Conservation (phyloP, 2,888 invertebrate species). For the Drosophila meridionalis region DNA sequence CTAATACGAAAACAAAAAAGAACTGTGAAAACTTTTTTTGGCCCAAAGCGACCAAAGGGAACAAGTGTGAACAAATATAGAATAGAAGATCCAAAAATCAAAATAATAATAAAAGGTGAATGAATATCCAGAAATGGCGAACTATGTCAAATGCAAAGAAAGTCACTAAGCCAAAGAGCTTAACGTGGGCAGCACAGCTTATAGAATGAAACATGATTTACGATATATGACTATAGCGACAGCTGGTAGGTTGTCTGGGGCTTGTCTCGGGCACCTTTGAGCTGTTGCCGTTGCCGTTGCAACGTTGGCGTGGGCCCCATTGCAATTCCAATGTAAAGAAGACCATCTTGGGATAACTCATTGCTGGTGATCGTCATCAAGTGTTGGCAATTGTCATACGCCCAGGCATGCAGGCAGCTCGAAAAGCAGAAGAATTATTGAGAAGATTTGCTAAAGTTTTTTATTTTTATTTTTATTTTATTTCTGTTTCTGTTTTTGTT, state of each 20-base stretch:
- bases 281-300: neutral
- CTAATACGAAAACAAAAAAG: conserved; percentile 21
- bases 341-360: conserved; percentile 62
- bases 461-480: neutral
- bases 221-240: conserved; percentile 11
- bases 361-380: conserved; percentile 20
- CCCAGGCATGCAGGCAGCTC: conserved; percentile 49
- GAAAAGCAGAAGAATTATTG: conserved; percentile 17
- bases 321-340: conserved; percentile 64
- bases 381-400: conserved; percentile 40
- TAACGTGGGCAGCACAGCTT: conserved; percentile 9
- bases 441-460: conserved; percentile 3
- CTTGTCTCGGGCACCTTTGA: conserved; percentile 33
- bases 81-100: conserved; percentile 29
- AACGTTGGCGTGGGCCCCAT: conserved; percentile 51
- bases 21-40: conserved; percentile 29
- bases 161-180: conserved; percentile 30
- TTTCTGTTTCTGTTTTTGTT: neutral
- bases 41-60: neutral
- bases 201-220: conserved; percentile 5
- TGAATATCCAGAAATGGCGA: conserved; percentile 52
- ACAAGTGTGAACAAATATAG: conserved; percentile 42
- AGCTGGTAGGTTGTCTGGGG: conserved; percentile 45
- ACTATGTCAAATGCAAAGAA: conserved; percentile 71
- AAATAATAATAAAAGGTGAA: conserved; percentile 68